A percentile compares a stretch with the other conserved stretches of the same genome.
These are phyloP conservation scores for Antheraea pernyi DNA, from an alignment of 1,140 invertebrate species.

Conservation along the genomic window DNA sequence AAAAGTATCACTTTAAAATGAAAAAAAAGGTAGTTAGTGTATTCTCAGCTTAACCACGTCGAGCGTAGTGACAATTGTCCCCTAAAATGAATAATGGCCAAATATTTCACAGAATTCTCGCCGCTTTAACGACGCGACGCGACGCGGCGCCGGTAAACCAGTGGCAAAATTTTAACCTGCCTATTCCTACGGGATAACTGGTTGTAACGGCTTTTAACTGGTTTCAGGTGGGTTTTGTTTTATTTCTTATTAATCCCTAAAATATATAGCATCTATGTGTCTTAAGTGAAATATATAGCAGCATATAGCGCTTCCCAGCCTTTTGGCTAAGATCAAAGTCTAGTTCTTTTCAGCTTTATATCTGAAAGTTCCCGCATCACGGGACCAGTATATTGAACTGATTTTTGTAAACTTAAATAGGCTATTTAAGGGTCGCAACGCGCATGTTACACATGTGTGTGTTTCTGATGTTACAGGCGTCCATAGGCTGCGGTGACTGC, in stretches of 20 bases:
- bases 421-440: too few relatives aligned
- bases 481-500: too few relatives aligned
- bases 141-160: neutral
- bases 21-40: neutral
- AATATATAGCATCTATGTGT: neutral
- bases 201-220: conserved; percentile 2
- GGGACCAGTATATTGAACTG: too few relatives aligned
- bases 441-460: too few relatives aligned
- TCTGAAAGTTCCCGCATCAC: too few relatives aligned
- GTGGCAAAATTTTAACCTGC: neutral
- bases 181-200: conserved; percentile 4
- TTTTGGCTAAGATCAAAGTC: too few relatives aligned
- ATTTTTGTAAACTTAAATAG: too few relatives aligned
- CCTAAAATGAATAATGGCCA: conserved; percentile 17
- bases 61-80: neutral
- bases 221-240: neutral
- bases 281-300: too few relatives aligned
- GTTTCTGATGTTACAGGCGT: too few relatives aligned
- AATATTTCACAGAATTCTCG: conserved; percentile 14
- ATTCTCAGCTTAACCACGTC: neutral
- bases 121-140: neutral
- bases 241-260: neutral
- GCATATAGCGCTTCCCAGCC: too few relatives aligned
- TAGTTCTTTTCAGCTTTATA: too few relatives aligned
- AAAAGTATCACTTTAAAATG: too few relatives aligned